Percentiles rank a stretch among this genome's conserved stretches.
phyloP scores from a whole-genome alignment of 2,888 invertebrate genomes.

The Dasysyrphus albostriatus region DNA sequence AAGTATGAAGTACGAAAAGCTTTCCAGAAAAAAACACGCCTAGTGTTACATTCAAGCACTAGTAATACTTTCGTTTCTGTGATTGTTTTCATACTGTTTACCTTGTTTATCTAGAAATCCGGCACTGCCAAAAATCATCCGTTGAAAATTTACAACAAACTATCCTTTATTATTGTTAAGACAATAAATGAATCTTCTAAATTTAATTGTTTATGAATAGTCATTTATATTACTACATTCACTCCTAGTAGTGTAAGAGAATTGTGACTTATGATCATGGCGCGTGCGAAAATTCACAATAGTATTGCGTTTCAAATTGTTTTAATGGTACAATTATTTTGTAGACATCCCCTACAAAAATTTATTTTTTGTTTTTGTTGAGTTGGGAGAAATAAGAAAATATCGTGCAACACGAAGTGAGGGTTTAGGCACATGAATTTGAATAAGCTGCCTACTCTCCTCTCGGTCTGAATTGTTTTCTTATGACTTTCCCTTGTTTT shows the following conservation, averaged over 20 bases:
- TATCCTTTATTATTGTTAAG: background rate
- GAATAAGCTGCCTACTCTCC: background rate
- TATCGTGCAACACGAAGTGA: slow-evolving; percentile 76
- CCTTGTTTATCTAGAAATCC: background rate
- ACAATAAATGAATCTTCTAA: slow-evolving; percentile 5
- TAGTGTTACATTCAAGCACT: too few relatives aligned
- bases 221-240: background rate
- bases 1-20: too few relatives aligned
- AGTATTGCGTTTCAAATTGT: slow-evolving; percentile 60
- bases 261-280: slow-evolving; percentile 36
- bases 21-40: too few relatives aligned
- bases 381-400: slow-evolving; percentile 66
- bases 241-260: background rate
- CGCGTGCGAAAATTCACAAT: slow-evolving; percentile 36
- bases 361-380: background rate
- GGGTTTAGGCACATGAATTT: background rate
- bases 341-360: slow-evolving; percentile 60
- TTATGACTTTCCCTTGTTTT: slow-evolving; percentile 18
- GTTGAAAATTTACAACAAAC: background rate
- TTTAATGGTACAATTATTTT: slow-evolving; percentile 62
- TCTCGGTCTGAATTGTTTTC: background rate
- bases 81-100: too few relatives aligned
- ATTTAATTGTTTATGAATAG: slow-evolving; percentile 20
- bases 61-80: too few relatives aligned
- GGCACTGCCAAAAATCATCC: background rate